phyloP scores from a whole-genome alignment of 2,113 vertebrate species.

The Actenoides lindsayi region DNA sequence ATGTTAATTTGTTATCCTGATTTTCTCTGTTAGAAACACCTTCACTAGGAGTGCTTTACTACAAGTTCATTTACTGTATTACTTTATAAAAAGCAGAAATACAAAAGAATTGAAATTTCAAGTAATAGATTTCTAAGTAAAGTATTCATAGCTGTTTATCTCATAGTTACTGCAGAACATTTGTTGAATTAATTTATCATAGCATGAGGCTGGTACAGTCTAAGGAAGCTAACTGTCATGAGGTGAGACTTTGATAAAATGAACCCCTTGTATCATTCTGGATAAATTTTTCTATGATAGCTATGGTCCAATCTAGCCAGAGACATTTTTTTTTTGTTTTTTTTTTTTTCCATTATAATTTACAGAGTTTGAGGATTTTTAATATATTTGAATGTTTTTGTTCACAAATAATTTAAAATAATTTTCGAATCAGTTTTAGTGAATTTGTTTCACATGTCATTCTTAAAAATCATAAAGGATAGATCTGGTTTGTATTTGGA shows the following conservation, averaged over 20 bases:
- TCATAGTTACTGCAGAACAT: not conserved
- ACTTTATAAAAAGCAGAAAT: not conserved
- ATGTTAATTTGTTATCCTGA: not conserved
- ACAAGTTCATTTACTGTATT: not conserved
- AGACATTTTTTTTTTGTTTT: not conserved
- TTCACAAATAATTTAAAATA: not conserved
- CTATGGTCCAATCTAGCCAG: not conserved
- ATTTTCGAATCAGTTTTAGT: not conserved
- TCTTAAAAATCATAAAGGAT: not conserved
- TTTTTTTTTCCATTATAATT: not conserved
- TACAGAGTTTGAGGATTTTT: not conserved
- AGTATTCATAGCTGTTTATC: not conserved
- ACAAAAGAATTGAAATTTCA: not conserved
- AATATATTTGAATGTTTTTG: not conserved
- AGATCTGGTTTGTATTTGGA: not conserved
- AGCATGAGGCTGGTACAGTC: not conserved
- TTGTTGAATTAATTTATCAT: not conserved
- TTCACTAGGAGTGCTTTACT: not conserved
- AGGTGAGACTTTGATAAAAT: not conserved
- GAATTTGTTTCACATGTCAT: not conserved
- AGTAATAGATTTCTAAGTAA: not conserved
- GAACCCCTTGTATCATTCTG: not conserved
- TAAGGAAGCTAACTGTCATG: not conserved
- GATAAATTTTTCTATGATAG: not conserved
- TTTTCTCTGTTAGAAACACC: not conserved